Evolutionary conservation across 30 jellyfish, hydroid and myxozoan genomes (phyloP).

Genomic region (Pseudorhiza aurosa): DNA sequence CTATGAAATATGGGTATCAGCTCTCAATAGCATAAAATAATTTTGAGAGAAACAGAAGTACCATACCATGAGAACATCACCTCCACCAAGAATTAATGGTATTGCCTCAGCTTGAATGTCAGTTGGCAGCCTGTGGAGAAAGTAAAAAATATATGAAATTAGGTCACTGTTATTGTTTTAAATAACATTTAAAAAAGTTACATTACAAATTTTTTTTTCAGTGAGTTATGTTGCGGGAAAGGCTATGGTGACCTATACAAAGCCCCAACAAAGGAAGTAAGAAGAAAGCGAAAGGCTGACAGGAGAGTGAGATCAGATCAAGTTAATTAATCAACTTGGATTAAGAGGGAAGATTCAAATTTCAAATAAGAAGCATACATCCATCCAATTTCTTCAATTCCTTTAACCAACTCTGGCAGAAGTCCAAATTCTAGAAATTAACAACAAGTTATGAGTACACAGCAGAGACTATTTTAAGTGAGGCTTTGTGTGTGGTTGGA

Average conservation of each 20-base stretch:
- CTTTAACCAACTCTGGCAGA: constrained; percentile 95
- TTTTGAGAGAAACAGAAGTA: background rate
- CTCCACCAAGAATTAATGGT: constrained; percentile 99
- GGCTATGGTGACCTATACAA: background rate
- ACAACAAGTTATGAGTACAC: background rate
- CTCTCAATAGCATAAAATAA: too few relatives aligned
- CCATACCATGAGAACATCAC: constrained; percentile 97
- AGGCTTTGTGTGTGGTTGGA: background rate
- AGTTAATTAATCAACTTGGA: too few relatives aligned
- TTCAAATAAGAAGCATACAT: constrained; percentile 53
- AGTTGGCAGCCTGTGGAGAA: constrained; percentile 87
- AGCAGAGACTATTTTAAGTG: too few relatives aligned
- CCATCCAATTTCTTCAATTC: constrained; percentile 99
- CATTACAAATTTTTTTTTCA: too few relatives aligned
- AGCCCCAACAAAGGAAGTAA: background rate
- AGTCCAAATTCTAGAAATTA: constrained; percentile 90
- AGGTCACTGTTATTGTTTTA: too few relatives aligned
- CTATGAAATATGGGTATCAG: too few relatives aligned
- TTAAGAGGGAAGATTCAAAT: background rate
- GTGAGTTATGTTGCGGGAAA: too few relatives aligned
- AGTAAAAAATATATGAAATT: background rate
- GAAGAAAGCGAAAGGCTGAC: too few relatives aligned
- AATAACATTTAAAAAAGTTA: too few relatives aligned
- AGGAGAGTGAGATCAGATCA: background rate
- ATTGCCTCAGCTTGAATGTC: constrained; percentile 99